Evolutionary conservation across 2,797 vertebrate genomes (phyloP).

Genomic region (Lithobates sylvaticus): DNA sequence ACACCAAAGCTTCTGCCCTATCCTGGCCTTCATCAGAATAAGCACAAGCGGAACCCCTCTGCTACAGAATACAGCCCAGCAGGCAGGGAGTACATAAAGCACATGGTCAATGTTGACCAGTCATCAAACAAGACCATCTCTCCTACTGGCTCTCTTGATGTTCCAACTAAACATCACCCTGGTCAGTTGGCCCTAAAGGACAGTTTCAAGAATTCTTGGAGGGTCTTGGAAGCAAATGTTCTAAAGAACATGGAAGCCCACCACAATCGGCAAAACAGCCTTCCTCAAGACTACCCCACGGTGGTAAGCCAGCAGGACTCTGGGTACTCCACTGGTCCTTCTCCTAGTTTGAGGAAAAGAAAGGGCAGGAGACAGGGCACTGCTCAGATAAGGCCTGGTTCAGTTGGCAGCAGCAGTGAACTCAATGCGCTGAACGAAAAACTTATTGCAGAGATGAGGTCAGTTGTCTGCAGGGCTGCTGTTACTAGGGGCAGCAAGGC

Average conservation of each 20-base stretch:
- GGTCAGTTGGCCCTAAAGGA: slow-evolving; percentile 79
- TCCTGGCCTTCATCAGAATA: slow-evolving; percentile 75
- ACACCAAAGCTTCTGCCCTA: slow-evolving; percentile 80
- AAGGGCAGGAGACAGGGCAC: slow-evolving; percentile 80
- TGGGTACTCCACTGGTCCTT: slow-evolving; percentile 91
- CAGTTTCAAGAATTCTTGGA: slow-evolving; percentile 84
- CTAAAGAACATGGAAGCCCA: slow-evolving; percentile 86
- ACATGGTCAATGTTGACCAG: slow-evolving; percentile 90
- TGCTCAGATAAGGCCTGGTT: slow-evolving; percentile 81
- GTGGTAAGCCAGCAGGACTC: slow-evolving; percentile 89
- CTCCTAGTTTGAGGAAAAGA: slow-evolving; percentile 87
- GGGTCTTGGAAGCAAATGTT: slow-evolving; percentile 84
- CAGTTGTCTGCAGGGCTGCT: slow-evolving; percentile 87
- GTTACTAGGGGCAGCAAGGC: slow-evolving; percentile 83
- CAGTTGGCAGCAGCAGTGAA: slow-evolving; percentile 87
- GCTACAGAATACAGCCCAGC: slow-evolving; percentile 88
- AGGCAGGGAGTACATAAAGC: slow-evolving; percentile 90
- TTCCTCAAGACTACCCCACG: slow-evolving; percentile 84
- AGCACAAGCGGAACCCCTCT: slow-evolving; percentile 80
- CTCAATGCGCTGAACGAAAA: slow-evolving; percentile 86
- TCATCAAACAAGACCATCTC: slow-evolving; percentile 69
- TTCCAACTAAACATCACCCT: slow-evolving; percentile 63
- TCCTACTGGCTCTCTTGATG: slow-evolving; percentile 60
- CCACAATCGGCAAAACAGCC: slow-evolving; percentile 85
- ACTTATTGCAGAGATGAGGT: slow-evolving; percentile 90